Base-by-base conservation (phyloP, 2,797 vertebrate genomes). In the Bradypodion ventrale region DNA sequence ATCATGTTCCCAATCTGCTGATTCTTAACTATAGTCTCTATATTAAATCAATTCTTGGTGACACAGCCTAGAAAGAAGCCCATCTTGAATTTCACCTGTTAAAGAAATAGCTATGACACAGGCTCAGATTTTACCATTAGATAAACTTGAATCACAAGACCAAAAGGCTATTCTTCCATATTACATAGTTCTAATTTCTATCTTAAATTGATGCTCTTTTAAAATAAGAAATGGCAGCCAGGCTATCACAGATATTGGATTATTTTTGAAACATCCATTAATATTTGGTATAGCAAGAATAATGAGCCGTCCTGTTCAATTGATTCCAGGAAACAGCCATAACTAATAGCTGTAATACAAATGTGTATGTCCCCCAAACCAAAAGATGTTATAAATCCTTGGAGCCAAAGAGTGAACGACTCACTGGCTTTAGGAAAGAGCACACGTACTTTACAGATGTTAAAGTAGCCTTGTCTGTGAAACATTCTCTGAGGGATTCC, bases 311-410 rank as follows among this genome's bases (percentile, higher is more conserved):
- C 62, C 52, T 12, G 49, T 82, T 70, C 78, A 76, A 70, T 75
- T 70, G 78, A 81, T 81, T 81, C 78, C 73, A 76, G 84, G 72
- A 81, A 85, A 76, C 25, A 68, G 78, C 63, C 74, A 85, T 80
- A 81, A 81, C 74, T 85, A 85, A 85, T 82, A 76, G 79, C 74
- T 60, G 42, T 65, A 83, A 60, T 83, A 83, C 74, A 77, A 83
- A 83, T 83, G 82, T 49, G 69, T 77, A 76, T 69, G 78, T 81
- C 66, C 78, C 65, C 52, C 40, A 81, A 76, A 81, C 52, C 78
- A 85, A 81, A 85, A 85, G 52, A 77, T 81, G 63, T 60, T 76
- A 75, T 81, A 85, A 77, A 85, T 85, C 74, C 79, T 76, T n/a
- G 12, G 66, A 81, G 73, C 70, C 66, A 23, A 70, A 76, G 78